Conservation (phyloP, 2,113 vertebrate genomes). For the Spilogale gracilis region DNA sequence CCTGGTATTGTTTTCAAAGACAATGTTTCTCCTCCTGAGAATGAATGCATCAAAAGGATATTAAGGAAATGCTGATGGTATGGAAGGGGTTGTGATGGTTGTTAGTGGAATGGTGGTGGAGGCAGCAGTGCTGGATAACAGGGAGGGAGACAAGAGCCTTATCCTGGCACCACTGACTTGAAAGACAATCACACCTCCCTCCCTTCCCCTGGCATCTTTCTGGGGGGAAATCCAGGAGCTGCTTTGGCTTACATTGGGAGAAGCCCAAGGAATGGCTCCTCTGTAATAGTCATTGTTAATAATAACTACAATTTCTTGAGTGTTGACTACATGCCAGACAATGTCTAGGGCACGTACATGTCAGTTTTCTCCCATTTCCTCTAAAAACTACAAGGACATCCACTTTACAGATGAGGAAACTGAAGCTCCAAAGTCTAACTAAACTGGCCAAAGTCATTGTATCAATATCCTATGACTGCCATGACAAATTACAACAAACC, state of each 20-base stretch:
- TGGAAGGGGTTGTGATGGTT: conserved; percentile 59
- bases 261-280: neutral
- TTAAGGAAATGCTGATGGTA: conserved; percentile 73
- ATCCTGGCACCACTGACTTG: rapidly evolving
- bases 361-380: rapidly evolving
- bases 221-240: no score
- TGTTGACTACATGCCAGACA: neutral
- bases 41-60: conserved; percentile 77
- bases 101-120: conserved; percentile 71
- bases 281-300: neutral
- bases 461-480: neutral
- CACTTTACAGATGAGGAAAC: neutral
- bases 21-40: conserved; percentile 79
- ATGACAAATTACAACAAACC: neutral
- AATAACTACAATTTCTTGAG: no score
- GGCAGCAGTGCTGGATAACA: conserved; percentile 63
- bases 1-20: conserved; percentile 81
- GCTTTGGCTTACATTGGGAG: neutral
- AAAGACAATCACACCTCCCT: no score
- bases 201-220: neutral
- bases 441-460: neutral
- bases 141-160: neutral
- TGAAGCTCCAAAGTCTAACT: neutral
- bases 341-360: rapidly evolving
- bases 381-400: neutral